Evolutionary conservation across 1,140 invertebrate species (phyloP).

Genomic region (Drosophila grimshawi): DNA sequence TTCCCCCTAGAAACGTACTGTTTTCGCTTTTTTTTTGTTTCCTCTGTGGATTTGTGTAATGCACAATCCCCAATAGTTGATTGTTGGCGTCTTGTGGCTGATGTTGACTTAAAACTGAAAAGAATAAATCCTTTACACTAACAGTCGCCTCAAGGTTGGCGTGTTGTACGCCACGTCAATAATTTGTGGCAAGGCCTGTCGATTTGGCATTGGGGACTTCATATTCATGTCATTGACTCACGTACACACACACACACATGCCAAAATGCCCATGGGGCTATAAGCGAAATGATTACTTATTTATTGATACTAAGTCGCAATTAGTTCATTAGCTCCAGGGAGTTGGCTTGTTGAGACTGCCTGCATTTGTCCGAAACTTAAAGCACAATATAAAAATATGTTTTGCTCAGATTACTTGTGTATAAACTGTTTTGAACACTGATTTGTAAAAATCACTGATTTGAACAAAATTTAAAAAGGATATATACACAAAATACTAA

Average conservation of each 20-base stretch:
- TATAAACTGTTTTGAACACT: not conserved
- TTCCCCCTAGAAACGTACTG: constrained; percentile 56
- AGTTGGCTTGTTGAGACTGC: constrained; percentile 2
- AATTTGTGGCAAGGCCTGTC: constrained; percentile 46
- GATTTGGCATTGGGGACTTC: constrained; percentile 55
- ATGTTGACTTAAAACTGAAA: constrained; percentile 56
- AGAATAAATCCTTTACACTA: constrained; percentile 70
- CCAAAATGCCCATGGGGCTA: constrained; percentile 43
- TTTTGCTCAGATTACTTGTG: no score
- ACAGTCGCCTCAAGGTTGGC: constrained; percentile 52
- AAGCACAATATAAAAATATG: no score
- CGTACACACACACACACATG: constrained; percentile 9
- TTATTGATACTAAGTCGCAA: constrained; percentile 77
- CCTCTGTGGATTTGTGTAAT: constrained; percentile 34
- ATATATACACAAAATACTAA: no score
- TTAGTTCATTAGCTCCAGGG: constrained; percentile 69
- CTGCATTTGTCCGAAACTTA: no score
- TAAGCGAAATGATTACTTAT: constrained; percentile 70
- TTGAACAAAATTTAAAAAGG: not conserved
- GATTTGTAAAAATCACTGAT: no score
- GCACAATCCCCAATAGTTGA: constrained; percentile 64
- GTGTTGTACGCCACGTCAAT: constrained; percentile 55
- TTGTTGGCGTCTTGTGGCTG: constrained; percentile 49
- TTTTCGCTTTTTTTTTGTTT: constrained; percentile 28
- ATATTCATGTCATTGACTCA: constrained; percentile 44